Conservation (phyloP, 2,113 vertebrate species). For the Chaetura pelagica region DNA sequence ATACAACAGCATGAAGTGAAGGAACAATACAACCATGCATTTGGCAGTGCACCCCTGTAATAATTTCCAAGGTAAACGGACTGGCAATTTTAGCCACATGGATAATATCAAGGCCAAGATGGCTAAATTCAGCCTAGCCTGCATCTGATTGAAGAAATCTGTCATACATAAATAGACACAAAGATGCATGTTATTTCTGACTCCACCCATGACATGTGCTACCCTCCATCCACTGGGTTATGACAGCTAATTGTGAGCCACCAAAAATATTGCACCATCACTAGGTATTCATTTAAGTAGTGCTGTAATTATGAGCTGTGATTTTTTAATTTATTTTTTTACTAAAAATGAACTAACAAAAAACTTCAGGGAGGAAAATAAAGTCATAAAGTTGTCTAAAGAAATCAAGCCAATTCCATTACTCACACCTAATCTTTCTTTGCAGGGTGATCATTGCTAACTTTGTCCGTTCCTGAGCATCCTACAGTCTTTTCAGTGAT, state of each 20-base stretch:
- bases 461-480: not conserved
- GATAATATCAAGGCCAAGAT: slow-evolving; percentile 56
- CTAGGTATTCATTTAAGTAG: not conserved
- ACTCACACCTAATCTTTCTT: not conserved
- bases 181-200: slow-evolving; percentile 32
- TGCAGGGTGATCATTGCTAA: not conserved
- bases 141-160: slow-evolving; percentile 53
- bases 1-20: slow-evolving; percentile 17
- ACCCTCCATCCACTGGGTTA: not conserved
- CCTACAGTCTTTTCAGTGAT: not conserved
- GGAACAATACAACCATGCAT: slow-evolving; percentile 9
- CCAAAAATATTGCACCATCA: not conserved
- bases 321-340: slow-evolving; percentile 23
- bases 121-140: slow-evolving; percentile 57
- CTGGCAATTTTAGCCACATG: slow-evolving; percentile 62
- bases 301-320: not conserved
- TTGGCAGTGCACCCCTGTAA: slow-evolving; percentile 16
- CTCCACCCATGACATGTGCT: not conserved
- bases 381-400: not conserved
- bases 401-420: not conserved
- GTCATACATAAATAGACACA: not conserved
- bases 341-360: not conserved
- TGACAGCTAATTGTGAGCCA: not conserved
- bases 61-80: slow-evolving; percentile 32
- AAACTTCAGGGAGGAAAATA: slow-evolving; percentile 28